Evolutionary conservation across 1,140 invertebrate genomes (phyloP), one percentile per base, ranked within the genome.

Genomic region (Penaeus chinensis): DNA sequence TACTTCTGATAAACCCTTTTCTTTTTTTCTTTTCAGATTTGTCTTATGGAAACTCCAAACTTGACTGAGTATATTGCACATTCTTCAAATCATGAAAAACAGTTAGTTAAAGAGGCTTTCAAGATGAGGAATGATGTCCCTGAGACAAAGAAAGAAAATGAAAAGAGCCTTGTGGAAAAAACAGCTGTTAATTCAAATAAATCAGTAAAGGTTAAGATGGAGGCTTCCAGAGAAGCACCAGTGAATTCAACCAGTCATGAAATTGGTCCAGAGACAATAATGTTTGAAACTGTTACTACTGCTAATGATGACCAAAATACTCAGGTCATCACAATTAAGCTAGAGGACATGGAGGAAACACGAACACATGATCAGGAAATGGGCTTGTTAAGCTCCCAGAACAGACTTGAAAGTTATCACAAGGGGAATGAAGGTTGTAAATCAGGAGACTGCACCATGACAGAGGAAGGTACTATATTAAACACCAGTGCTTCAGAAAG

Each of bases 11-110:
- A 24, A 37, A 22, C 7, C 54, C 11, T 22, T 24, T 63, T 5
- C 3, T 3, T 37, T 22, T 32, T 47, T 66, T 42, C 27, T 66
- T 66, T 82, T 10, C 42, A 84, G 82, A 61, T 84, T 11, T 84
- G 82, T 24, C 66, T 71, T 32, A 54, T 84, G 69, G 42, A 76
- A 76, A 76, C 69, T 54, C 37, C 82, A n/a, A 60, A 27, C 37
- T 61, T 84, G 16, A 47, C 71, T 61, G 69, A 84, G 3, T 84
- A 84, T 74, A 84, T 84, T 27, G 16, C 37, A 3, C 82, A 84
- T 47, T 84, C 69, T 27, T 61, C 71, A 74, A 84, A 76, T 54
- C 82, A 84, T 61, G 69, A 76, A 32, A 84, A 84, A 65, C 66
- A 83, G 37, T 83, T 83, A 20, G 82, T 66, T 54, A 71, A 74